phyloP scores from a whole-genome alignment of 2,888 invertebrate species.

The Ganaspis brasiliensis region DNA sequence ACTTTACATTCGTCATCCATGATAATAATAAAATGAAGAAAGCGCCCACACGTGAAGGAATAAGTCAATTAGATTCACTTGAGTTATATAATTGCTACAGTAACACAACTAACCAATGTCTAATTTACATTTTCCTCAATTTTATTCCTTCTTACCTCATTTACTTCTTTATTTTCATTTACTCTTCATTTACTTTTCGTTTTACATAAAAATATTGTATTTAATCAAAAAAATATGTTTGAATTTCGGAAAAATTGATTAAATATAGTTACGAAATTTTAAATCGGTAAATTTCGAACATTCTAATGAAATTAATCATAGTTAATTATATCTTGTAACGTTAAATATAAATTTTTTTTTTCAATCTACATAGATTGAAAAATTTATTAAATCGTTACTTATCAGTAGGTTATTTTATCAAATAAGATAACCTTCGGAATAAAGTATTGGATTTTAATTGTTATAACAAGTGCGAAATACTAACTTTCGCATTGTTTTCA shows the following conservation, averaged over 20 bases:
- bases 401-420: too few species aligned
- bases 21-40: conserved; percentile 16
- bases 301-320: too few species aligned
- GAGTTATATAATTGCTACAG: not conserved
- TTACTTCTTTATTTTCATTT: not conserved
- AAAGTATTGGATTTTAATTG: conserved; percentile 20
- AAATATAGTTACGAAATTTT: too few species aligned
- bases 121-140: not conserved
- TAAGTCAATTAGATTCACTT: not conserved
- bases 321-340: too few species aligned
- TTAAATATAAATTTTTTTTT: too few species aligned
- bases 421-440: conserved; percentile 1
- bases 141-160: not conserved
- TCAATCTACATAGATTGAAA: too few species aligned
- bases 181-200: not conserved
- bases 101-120: not conserved
- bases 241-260: too few species aligned
- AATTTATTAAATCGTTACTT: too few species aligned
- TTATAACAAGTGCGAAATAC: conserved; percentile 10
- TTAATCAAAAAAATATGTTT: too few species aligned
- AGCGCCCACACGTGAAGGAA: not conserved
- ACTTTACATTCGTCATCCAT: not conserved
- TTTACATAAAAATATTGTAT: too few species aligned
- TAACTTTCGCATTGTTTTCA: conserved; percentile 14
- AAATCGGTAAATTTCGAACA: too few species aligned